A percentile compares a stretch with the other conserved stretches of the same genome.
Conservation (phyloP, 1,140 invertebrate genomes). For the roundworm (Caenorhabditis elegans) region WBcel235 BX284602.5:7891501-7892000, state of each 20-base stretch:
- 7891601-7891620: not conserved
- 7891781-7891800: too few species aligned
- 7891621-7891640: not conserved
- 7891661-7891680: not conserved
- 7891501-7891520: too few species aligned
- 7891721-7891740: too few species aligned
- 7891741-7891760: too few species aligned
- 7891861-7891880: too few species aligned
- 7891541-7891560: not conserved
- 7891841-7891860: too few species aligned
- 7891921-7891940: not conserved
- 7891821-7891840: too few species aligned
- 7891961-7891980: not conserved
- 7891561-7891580: not conserved
- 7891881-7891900: too few species aligned
- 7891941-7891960: not conserved
- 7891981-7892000: slow-evolving; percentile 3
- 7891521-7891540: not conserved
- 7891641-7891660: not conserved
- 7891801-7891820: too few species aligned
- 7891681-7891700: not conserved
- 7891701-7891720: too few species aligned
- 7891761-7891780: too few species aligned
- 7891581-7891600: slow-evolving; percentile 7
- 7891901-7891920: slow-evolving; percentile 11